Conservation (phyloP, 2,113 vertebrate species). For the Isurus oxyrinchus region DNA sequence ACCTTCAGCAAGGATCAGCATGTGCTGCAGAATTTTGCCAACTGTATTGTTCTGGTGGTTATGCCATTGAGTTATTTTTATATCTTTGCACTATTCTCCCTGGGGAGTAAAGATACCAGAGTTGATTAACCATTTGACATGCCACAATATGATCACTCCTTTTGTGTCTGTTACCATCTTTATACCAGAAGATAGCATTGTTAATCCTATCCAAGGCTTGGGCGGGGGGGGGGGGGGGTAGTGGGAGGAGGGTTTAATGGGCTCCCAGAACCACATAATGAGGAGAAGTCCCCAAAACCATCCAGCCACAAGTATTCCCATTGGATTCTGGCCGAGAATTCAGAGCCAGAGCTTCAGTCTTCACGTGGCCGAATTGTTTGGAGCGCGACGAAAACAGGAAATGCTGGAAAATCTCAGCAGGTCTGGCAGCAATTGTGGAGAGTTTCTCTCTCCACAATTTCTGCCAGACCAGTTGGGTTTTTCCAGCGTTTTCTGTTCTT, state of each 20-base stretch:
- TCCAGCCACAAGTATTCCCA: neutral
- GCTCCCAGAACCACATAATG: neutral
- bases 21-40: neutral
- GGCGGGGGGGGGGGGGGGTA: no score
- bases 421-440: no score
- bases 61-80: neutral
- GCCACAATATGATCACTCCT: neutral
- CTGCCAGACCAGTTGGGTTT: no score
- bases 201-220: neutral
- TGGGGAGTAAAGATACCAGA: neutral
- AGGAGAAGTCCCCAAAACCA: neutral
- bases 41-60: neutral
- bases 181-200: neutral
- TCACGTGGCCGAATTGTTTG: neutral
- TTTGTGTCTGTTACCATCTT: neutral
- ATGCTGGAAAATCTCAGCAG: no score
- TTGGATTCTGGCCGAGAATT: neutral
- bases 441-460: no score
- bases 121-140: neutral
- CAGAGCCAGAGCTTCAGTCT: neutral
- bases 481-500: no score
- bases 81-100: neutral
- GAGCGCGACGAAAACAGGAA: no score
- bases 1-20: neutral
- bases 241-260: neutral